Evolutionary conservation across 2,888 invertebrate species (phyloP).

Genomic region (Caradrina kadenii): DNA sequence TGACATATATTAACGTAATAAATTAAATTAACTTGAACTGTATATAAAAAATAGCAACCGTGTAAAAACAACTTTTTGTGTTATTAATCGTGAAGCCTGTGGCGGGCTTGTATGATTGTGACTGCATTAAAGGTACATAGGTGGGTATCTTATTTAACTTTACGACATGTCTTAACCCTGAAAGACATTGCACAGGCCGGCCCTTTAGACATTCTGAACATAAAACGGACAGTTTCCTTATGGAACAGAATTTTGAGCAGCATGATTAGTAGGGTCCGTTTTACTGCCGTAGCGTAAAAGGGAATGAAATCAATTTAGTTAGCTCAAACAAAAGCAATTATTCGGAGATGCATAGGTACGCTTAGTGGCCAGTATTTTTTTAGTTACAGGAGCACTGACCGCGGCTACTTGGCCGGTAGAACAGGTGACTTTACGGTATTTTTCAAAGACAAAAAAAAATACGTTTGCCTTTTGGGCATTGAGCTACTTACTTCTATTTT

Average conservation of each 20-base stretch:
- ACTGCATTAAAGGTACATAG: not conserved
- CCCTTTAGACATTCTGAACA: not conserved
- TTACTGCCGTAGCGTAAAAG: slow-evolving; percentile 15
- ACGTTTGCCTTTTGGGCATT: slow-evolving; percentile 27
- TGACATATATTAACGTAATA: not conserved
- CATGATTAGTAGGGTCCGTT: slow-evolving; percentile 8
- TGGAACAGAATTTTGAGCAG: slow-evolving; percentile 9
- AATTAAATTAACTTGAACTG: slow-evolving; percentile 2
- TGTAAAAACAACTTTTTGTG: slow-evolving; percentile 10
- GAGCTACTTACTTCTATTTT: slow-evolving; percentile 10
- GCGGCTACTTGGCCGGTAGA: slow-evolving; percentile 33
- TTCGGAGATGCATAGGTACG: slow-evolving; percentile 51
- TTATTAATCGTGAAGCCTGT: not conserved
- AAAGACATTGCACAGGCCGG: slow-evolving; percentile 24
- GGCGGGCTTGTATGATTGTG: not conserved
- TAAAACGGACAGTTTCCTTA: slow-evolving; percentile 36
- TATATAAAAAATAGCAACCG: not conserved
- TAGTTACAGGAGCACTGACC: slow-evolving; percentile 58
- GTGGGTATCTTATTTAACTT: slow-evolving; percentile 16
- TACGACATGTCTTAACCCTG: slow-evolving; percentile 8
- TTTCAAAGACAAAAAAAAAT: slow-evolving; percentile 37
- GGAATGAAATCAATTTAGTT: slow-evolving; percentile 53
- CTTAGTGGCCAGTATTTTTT: slow-evolving; percentile 44
- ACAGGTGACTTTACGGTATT: slow-evolving; percentile 46
- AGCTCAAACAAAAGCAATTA: slow-evolving; percentile 52